These are phyloP conservation scores for Leiothrix lutea DNA, from an alignment of 2,113 vertebrate species.

Conservation along the genomic window DNA sequence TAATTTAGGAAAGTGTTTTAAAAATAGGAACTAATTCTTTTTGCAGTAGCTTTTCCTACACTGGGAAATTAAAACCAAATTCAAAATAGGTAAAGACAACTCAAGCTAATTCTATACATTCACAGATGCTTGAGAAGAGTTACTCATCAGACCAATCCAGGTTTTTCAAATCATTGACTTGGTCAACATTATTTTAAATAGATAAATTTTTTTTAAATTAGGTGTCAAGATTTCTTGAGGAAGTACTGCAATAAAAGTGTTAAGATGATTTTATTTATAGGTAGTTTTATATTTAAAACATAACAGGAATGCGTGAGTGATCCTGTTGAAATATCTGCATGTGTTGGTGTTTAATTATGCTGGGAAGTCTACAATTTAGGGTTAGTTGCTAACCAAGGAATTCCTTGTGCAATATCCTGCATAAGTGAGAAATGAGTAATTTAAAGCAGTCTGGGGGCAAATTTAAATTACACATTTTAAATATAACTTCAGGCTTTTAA, in stretches of 20 bases:
- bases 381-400: constrained; percentile 67
- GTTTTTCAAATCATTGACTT: not conserved
- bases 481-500: constrained; percentile 62
- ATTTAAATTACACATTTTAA: constrained; percentile 76
- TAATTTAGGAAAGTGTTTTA: not conserved
- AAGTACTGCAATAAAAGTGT: constrained; percentile 49
- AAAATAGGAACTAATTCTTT: not conserved
- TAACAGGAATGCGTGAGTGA: constrained; percentile 65
- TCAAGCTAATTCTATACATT: not conserved
- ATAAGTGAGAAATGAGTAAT: constrained; percentile 77
- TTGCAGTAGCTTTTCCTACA: not conserved
- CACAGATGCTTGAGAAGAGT: not conserved
- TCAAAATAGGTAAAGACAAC: not conserved
- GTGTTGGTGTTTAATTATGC: constrained; percentile 68
- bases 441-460: constrained; percentile 73
- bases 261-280: constrained; percentile 69
- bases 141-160: not conserved
- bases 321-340: constrained; percentile 60
- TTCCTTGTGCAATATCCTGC: constrained; percentile 77
- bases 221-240: not conserved
- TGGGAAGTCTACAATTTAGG: constrained; percentile 64
- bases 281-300: constrained; percentile 59
- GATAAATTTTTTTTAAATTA: not conserved
- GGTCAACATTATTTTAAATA: not conserved
- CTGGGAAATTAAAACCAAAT: not conserved